phyloP scores from a whole-genome alignment of 2,888 invertebrate species.

The Coenonympha glycerion region DNA sequence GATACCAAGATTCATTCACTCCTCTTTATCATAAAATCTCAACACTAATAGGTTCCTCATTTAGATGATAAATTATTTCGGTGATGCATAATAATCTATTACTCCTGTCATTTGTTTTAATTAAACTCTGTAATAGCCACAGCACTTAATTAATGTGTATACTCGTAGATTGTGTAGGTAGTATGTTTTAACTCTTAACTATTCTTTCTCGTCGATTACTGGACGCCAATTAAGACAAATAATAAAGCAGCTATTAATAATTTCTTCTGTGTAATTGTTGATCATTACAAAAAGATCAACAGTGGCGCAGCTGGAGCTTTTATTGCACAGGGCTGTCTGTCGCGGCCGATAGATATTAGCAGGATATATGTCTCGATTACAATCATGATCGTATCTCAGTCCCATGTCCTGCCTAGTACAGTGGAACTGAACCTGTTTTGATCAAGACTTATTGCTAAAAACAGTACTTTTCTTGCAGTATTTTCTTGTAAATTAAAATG shows the following conservation, averaged over 20 bases:
- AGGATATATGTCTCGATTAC: slow-evolving; percentile 6
- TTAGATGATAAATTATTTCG: slow-evolving; percentile 9
- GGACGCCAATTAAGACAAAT: slow-evolving; percentile 17
- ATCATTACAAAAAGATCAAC: slow-evolving; percentile 9
- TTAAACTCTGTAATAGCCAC: slow-evolving; percentile 15
- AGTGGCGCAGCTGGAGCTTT: background rate
- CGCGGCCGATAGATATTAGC: background rate
- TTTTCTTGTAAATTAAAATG: no score
- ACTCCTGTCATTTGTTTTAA: slow-evolving; percentile 17
- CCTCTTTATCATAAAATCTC: no score
- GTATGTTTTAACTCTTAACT: slow-evolving; percentile 12
- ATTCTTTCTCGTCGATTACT: slow-evolving; percentile 16
- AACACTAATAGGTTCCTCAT: slow-evolving; percentile 11
- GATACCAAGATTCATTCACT: no score
- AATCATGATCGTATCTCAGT: background rate
- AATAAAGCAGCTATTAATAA: slow-evolving; percentile 13
- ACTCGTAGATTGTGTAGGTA: no score
- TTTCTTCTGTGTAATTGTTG: slow-evolving; percentile 4
- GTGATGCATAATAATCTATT: slow-evolving; percentile 14
- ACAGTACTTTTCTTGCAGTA: no score
- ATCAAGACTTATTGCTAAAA: no score
- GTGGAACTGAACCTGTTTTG: background rate
- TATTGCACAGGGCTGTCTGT: background rate
- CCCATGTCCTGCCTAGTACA: background rate
- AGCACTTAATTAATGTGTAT: slow-evolving; percentile 9